Conservation (phyloP, 2,113 vertebrate genomes). For the Sus scrofa region DNA sequence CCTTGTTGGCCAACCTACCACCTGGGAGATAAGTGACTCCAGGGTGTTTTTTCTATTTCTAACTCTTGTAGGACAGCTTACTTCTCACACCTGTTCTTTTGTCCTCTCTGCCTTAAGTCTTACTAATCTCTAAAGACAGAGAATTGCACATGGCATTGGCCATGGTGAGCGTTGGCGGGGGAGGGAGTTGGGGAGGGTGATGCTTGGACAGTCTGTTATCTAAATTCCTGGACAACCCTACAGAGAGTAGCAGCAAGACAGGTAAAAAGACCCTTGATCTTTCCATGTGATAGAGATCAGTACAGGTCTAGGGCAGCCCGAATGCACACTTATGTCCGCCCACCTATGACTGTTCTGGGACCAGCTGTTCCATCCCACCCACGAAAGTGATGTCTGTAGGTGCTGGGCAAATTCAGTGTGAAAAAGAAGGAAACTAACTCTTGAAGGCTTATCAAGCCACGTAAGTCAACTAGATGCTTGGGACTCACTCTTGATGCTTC, state of each 20-base stretch:
- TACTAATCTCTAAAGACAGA: background rate
- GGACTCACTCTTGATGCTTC: background rate
- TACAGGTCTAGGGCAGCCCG: background rate
- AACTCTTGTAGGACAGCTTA: background rate
- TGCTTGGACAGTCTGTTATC: background rate
- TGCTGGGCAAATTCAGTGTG: background rate
- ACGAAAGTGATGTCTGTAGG: background rate
- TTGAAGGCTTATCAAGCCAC: background rate
- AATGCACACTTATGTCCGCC: background rate
- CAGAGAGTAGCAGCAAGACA: background rate
- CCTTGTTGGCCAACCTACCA: background rate
- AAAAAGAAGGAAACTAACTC: background rate
- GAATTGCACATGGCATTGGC: background rate
- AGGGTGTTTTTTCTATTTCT: background rate
- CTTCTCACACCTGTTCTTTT: background rate
- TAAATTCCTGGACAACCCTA: background rate
- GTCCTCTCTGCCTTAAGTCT: background rate
- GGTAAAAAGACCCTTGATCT: background rate
- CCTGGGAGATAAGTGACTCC: background rate
- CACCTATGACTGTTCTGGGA: background rate
- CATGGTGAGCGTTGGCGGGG: background rate
- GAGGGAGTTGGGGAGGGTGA: background rate
- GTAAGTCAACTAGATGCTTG: background rate
- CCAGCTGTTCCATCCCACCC: background rate
- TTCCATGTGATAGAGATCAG: background rate